Percentiles rank a stretch among this genome's conserved stretches.
phyloP scores from a whole-genome alignment of 2,113 vertebrate species.

The Malaclemys terrapin region DNA sequence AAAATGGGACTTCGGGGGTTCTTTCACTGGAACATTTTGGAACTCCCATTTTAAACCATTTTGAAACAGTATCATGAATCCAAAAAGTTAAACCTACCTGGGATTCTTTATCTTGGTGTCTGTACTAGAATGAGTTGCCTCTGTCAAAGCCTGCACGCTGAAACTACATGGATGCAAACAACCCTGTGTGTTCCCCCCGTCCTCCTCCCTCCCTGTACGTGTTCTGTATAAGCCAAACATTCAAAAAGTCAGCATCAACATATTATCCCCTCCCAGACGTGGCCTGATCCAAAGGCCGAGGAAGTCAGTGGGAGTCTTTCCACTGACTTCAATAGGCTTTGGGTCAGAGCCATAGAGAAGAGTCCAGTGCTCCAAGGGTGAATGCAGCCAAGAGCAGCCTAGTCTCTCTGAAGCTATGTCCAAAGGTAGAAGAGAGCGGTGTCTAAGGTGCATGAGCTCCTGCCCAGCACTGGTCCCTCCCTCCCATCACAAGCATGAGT shows the following conservation, averaged over 20 bases:
- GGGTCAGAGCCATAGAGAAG: not conserved
- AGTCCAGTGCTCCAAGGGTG: not conserved
- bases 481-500: not conserved
- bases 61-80: constrained; percentile 21
- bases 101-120: constrained; percentile 48
- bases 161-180: not conserved
- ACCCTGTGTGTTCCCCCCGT: not conserved
- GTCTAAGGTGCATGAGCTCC: not conserved
- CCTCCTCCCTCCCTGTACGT: not conserved
- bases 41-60: not conserved
- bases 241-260: not conserved
- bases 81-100: constrained; percentile 5
- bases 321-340: not conserved
- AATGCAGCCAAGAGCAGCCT: not conserved
- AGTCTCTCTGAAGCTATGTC: not conserved
- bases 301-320: not conserved
- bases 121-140: constrained; percentile 40
- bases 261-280: rapidly evolving
- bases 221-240: rapidly evolving
- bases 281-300: rapidly evolving
- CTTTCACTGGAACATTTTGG: not conserved
- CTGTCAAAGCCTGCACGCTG: not conserved
- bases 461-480: not conserved
- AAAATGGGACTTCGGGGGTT: not conserved
- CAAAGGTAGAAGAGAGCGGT: not conserved